Evolutionary conservation across 2,113 vertebrate species (phyloP), one percentile per base, ranked within the genome.

Genomic region (Jacana jacana): DNA sequence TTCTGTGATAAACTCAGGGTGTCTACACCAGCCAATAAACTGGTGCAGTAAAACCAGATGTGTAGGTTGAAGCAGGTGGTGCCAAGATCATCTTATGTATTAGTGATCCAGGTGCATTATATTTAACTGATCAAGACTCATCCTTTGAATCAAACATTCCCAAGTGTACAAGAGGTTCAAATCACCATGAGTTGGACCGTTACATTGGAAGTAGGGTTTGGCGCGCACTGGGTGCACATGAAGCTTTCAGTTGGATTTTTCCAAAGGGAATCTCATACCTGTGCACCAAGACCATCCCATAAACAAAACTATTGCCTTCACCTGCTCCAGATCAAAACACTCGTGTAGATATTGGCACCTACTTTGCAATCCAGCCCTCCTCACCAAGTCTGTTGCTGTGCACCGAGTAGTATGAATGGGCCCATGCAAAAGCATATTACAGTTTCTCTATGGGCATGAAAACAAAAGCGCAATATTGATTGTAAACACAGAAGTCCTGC

Each of bases 151-250:
- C 24, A 75, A 84, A 54, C 33, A 37, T 18, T 70, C n/a, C 49
- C 39, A 30, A 52, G 13, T 13, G 12, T 20, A 33, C 13, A 48
- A 46, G n/a, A 61, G 27, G 37, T 37, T 75, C 33, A 46, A 63
- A 84, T 44, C 35, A 27, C 30, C 17, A 14, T 2, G 22, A 14
- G 28, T 10, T 49, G 33, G 60, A 33, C 23, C 6, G 6, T 44
- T 19, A 40, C 3, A 8, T 40, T 79, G 71, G 37, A 48, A 54
- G 37, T 6, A 76, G 69, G 60, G 27, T 30, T 44, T 54, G n/a
- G 55, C 81, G 51, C 23, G n/a, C 23, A 16, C 0, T 30, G n/a
- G 51, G 44, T 27, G 14, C 23, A 20, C 0, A 1, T 20, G 46
- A 33, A 71, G 31, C 51, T 88, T 66, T 69, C 35, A 54, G 33